Conservation (phyloP, 2,888 invertebrate species). For the Drepanosiphum platanoidis region DNA sequence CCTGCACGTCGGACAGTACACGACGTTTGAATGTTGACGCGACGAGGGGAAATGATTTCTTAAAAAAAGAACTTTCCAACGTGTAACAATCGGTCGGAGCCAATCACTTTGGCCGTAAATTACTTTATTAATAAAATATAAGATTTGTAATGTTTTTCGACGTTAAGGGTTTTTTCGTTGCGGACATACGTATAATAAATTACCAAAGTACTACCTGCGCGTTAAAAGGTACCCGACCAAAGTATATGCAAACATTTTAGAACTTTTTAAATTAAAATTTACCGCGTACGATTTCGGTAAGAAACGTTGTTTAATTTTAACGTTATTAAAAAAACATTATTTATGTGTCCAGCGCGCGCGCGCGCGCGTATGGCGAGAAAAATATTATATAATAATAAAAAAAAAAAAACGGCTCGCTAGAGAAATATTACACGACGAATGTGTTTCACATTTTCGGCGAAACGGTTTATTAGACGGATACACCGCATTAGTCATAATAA, state of each 20-base stretch:
- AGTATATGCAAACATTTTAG: background rate
- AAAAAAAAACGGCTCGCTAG: too few relatives aligned
- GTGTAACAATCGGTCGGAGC: too few relatives aligned
- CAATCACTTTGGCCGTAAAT: background rate
- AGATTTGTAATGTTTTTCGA: background rate
- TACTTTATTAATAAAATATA: background rate
- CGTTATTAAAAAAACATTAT: constrained; percentile 2
- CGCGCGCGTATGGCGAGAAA: background rate
- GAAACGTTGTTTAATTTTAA: constrained; percentile 14
- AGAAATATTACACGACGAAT: background rate
- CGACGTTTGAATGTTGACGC: too few relatives aligned
- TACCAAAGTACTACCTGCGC: too few relatives aligned
- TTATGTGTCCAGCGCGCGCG: background rate
- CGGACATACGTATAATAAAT: background rate
- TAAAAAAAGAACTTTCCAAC: too few relatives aligned
- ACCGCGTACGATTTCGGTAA: background rate
- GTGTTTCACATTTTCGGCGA: background rate
- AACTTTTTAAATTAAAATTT: background rate
- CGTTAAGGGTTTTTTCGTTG: background rate
- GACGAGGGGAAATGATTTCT: too few relatives aligned
- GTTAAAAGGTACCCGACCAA: background rate
- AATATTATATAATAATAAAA: too few relatives aligned
- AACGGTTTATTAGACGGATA: constrained; percentile 2
- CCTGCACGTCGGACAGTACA: too few relatives aligned
- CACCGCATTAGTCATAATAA: background rate